Evolutionary conservation across 1,140 invertebrate species (phyloP).

Genomic region (Lasioglossum albipes): DNA sequence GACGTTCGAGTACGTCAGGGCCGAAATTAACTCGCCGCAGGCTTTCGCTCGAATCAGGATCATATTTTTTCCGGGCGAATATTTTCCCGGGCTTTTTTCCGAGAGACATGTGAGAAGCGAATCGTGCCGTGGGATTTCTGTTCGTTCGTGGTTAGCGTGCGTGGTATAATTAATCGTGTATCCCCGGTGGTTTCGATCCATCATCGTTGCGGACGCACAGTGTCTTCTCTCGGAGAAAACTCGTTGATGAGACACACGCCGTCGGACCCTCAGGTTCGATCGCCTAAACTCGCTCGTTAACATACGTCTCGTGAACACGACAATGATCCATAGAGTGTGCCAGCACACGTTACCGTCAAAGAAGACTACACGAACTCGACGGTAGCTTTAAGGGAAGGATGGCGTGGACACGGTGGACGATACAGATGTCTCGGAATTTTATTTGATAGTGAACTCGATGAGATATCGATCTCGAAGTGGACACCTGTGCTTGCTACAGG

Average conservation of each 20-base stretch:
- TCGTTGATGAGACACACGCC: neutral
- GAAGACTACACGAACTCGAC: neutral
- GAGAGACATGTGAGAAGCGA: neutral
- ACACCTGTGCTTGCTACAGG: neutral
- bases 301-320: neutral
- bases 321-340: neutral
- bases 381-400: neutral
- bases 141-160: no score
- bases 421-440: neutral
- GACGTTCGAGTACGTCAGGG: no score
- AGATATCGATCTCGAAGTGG: neutral
- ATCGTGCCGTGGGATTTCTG: no score
- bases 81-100: neutral
- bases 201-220: slow-evolving; percentile 16
- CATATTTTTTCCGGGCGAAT: no score
- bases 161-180: neutral
- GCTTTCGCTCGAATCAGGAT: no score
- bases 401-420: neutral
- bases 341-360: neutral
- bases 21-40: no score
- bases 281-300: neutral
- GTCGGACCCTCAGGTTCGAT: neutral
- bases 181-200: neutral
- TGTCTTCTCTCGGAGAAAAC: neutral
- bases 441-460: neutral